A percentile compares a stretch with the other conserved stretches of the same genome.
Conservation (phyloP, 2,113 vertebrate genomes). For the Lampris incognitus region DNA sequence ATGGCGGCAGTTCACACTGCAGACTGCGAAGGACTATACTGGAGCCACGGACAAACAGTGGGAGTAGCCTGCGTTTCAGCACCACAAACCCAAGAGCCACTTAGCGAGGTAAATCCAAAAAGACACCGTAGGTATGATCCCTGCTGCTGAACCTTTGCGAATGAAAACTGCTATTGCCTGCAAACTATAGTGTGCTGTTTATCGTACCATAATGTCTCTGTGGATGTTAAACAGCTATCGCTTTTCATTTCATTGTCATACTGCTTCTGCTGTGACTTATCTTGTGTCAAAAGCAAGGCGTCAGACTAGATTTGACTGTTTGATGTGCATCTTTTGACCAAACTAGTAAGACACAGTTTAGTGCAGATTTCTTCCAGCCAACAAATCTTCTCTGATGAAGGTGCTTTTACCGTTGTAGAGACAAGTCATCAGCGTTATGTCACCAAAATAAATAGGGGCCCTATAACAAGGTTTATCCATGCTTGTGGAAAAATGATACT, state of each 20-base stretch:
- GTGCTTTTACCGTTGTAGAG: conserved; percentile 40
- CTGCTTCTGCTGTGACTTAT: conserved; percentile 67
- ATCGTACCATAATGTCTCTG: conserved; percentile 48
- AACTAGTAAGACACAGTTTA: conserved; percentile 53
- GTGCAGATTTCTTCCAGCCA: conserved; percentile 54
- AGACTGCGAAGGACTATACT: conserved; percentile 79
- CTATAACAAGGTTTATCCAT: conserved; percentile 46
- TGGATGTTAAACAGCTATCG: conserved; percentile 26
- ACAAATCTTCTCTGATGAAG: conserved; percentile 44
- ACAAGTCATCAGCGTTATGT: conserved; percentile 47
- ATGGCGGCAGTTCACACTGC: conserved; percentile 83
- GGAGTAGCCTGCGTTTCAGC: conserved; percentile 72
- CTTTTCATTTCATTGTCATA: conserved; percentile 56
- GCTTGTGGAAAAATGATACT: conserved; percentile 53
- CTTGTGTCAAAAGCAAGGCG: conserved; percentile 66
- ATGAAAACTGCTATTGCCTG: conserved; percentile 41
- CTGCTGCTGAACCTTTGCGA: conserved; percentile 61
- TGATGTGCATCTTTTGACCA: conserved; percentile 66
- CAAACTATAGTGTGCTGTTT: conserved; percentile 64
- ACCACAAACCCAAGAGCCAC: conserved; percentile 67
- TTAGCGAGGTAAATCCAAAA: conserved; percentile 66
- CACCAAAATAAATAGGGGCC: conserved; percentile 48
- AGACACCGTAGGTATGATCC: conserved; percentile 67
- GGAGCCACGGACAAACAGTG: conserved; percentile 71
- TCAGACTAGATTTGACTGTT: conserved; percentile 76